Base-by-base conservation (phyloP, 2,113 vertebrate species). In the Notothenia rossii region DNA sequence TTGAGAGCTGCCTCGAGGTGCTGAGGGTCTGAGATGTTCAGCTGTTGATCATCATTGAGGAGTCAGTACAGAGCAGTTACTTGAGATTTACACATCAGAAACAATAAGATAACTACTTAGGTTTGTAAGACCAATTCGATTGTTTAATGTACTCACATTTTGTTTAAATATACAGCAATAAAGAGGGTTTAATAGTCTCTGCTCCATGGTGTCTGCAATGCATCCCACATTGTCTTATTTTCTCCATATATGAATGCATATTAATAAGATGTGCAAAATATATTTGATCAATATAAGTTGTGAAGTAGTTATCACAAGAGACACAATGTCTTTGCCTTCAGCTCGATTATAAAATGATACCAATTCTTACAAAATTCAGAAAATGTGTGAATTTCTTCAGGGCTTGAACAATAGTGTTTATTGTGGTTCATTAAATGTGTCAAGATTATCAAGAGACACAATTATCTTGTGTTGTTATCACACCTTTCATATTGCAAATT, bases 1-100 rank as follows among this genome's bases (percentile, higher is more conserved):
- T 69, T 79, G 36, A 77, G 74, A 81, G 75, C 43, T 81, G 71
- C 59, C 51, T 82, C 61, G 64, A 84, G 76, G 76, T 74, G 10
- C 53, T 45, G 11, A 72, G 55, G 17, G 45, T 79, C 50, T 63
- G 4, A 77, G 65, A 56, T 70, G 66, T 68, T 73, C 29, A 56
- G 45, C 51, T 72, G 48, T 58, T 64, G 13, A 59, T 70, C 53
- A 61, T 65, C 36, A 45, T 13, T 22, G 33, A 50, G 10, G 13
- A 64, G 49, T 72, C 49, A 13, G 22, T 45, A 22, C 49, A 36
- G 12, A 77, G 43, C 17, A 46, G 20, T 45, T 43, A 45, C 62
- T 43, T 62, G 5, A 58, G 46, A 86, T 72, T 7, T 56, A 58
- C 55, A 45, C 20, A 58, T 56, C 45, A 33, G 29, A 62, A 69